Percentiles rank a stretch among this genome's conserved stretches.
These are phyloP conservation scores for Pyrrhosoma nymphula DNA, from an alignment of 2,888 invertebrate species.

Conservation along the genomic window DNA sequence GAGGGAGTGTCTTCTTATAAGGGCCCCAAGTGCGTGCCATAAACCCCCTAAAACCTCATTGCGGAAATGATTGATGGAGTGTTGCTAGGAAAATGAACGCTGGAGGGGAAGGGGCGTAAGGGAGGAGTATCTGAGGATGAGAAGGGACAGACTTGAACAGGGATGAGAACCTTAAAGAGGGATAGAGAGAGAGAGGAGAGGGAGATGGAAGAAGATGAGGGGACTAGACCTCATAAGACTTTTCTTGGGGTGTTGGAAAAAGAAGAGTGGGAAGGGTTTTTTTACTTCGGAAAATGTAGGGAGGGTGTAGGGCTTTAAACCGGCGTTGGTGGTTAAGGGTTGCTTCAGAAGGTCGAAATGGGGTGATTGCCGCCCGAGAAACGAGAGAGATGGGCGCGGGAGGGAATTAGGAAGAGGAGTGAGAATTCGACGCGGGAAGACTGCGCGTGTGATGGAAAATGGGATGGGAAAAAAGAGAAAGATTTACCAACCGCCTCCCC, in stretches of 20 bases:
- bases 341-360: neutral
- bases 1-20: neutral
- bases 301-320: neutral
- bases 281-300: neutral
- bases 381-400: neutral
- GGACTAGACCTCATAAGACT: neutral
- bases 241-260: neutral
- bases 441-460: conserved; percentile 35
- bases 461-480: conserved; percentile 19
- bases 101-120: neutral
- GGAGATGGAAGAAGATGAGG: neutral
- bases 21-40: conserved; percentile 18
- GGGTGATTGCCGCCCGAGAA: conserved; percentile 5
- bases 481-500: neutral
- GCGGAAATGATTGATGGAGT: conserved; percentile 57
- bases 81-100: conserved; percentile 33
- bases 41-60: conserved; percentile 45
- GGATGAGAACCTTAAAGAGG: neutral
- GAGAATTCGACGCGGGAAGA: neutral
- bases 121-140: neutral
- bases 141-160: neutral
- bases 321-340: neutral
- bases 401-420: conserved; percentile 20
- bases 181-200: neutral
- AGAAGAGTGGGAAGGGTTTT: neutral